Evolutionary conservation across 2,113 vertebrate species (phyloP).

Genomic region (Dicerorhinus sumatrensis): DNA sequence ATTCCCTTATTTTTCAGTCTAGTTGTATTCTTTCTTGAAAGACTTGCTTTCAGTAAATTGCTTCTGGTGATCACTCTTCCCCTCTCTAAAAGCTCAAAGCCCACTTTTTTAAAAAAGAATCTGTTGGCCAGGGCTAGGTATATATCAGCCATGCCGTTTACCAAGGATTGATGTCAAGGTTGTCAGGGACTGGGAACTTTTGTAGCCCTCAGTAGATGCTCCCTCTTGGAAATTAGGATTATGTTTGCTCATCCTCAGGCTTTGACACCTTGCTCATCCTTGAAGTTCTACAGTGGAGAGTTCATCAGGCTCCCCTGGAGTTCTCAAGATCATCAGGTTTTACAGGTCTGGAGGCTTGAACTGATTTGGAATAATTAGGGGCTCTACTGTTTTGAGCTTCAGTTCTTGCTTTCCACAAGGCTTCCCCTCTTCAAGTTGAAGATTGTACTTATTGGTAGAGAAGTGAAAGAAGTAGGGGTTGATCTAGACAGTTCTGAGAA

Average conservation of each 20-base stretch:
- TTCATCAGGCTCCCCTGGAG: background rate
- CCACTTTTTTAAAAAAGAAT: background rate
- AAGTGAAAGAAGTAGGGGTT: background rate
- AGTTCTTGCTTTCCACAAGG: background rate
- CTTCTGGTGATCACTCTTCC: background rate
- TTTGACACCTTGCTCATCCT: background rate
- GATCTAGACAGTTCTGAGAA: background rate
- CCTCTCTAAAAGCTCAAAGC: constrained; percentile 4
- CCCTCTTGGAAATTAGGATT: background rate
- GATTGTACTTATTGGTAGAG: background rate
- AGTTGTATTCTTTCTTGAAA: background rate
- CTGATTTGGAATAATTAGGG: background rate
- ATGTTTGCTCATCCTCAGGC: background rate
- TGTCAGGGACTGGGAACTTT: background rate
- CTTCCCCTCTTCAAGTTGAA: background rate
- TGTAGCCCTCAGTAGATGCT: background rate
- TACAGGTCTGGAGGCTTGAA: background rate
- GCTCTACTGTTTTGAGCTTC: background rate
- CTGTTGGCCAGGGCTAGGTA: background rate
- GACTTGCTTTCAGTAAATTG: background rate
- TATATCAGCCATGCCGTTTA: background rate
- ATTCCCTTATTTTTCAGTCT: background rate
- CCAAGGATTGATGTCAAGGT: background rate
- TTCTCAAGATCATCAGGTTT: background rate
- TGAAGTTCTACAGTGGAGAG: background rate